A percentile compares a stretch with the other conserved stretches of the same genome.
phyloP scores from a whole-genome alignment of 2,888 invertebrate species.

The Epistrophe grossulariae region DNA sequence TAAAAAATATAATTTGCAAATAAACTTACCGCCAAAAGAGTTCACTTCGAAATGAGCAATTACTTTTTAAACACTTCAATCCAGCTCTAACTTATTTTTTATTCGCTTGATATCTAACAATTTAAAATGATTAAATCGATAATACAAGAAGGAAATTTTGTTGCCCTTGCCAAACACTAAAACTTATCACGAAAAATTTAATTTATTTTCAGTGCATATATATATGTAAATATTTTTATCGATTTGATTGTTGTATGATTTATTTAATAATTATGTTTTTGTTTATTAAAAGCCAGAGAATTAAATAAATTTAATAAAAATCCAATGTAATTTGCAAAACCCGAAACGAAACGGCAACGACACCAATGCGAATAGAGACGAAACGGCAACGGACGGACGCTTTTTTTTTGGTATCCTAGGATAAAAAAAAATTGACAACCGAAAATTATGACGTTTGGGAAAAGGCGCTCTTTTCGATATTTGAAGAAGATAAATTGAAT shows the following conservation, averaged over 20 bases:
- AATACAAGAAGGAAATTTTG: conserved; percentile 7
- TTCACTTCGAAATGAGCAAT: background rate
- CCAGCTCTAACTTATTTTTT: background rate
- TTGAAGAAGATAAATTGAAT: too few species aligned
- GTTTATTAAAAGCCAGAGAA: background rate
- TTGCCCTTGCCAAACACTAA: background rate
- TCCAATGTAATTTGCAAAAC: background rate
- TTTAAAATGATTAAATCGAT: conserved; percentile 33
- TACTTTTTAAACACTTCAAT: background rate
- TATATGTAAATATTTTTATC: background rate
- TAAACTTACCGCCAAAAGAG: conserved; percentile 17
- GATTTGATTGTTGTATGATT: background rate
- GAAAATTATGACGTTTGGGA: conserved; percentile 4
- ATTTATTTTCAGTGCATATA: background rate
- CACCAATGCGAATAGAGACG: background rate
- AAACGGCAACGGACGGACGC: conserved; percentile 4
- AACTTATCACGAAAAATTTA: background rate
- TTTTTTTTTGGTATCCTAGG: background rate
- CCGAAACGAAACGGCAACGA: background rate
- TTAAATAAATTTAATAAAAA: conserved; percentile 1
- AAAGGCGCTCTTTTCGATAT: conserved; percentile 2
- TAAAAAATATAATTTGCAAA: background rate
- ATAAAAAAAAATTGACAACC: background rate
- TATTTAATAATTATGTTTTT: background rate
- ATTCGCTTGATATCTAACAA: conserved; percentile 22